phyloP scores from a whole-genome alignment of 2,888 invertebrate species.

The Coleophora deauratella region DNA sequence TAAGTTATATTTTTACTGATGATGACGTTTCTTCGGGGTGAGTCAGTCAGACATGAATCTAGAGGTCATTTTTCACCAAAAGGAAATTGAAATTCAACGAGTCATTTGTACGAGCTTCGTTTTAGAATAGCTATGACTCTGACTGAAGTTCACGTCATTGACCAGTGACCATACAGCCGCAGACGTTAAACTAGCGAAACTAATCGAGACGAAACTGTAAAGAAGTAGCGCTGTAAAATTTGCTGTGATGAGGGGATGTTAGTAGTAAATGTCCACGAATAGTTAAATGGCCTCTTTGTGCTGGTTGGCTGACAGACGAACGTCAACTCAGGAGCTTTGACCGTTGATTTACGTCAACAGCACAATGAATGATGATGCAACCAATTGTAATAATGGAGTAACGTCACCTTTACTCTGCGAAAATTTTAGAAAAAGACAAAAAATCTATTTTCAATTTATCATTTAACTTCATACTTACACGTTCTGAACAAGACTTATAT shows the following conservation, averaged over 20 bases:
- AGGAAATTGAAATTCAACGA: too few species aligned
- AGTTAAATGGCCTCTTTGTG: not conserved
- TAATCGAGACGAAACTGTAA: not conserved
- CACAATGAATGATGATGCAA: too few species aligned
- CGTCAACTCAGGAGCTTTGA: conserved; percentile 37
- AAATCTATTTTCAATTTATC: too few species aligned
- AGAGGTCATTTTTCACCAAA: not conserved
- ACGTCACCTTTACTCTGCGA: too few species aligned
- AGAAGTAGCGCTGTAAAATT: not conserved
- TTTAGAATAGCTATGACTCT: not conserved
- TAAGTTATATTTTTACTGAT: too few species aligned
- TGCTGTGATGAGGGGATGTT: conserved; percentile 5
- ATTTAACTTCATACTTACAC: too few species aligned
- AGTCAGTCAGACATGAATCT: not conserved
- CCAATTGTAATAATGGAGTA: too few species aligned
- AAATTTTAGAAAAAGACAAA: too few species aligned
- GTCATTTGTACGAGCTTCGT: too few species aligned
- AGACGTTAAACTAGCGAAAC: not conserved
- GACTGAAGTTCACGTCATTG: not conserved
- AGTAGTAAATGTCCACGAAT: conserved; percentile 4
- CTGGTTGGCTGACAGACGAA: not conserved
- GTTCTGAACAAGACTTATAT: too few species aligned
- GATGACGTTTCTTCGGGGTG: too few species aligned
- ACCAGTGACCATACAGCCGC: too few species aligned
- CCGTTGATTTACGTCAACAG: conserved; percentile 17